Conservation (phyloP, 2,888 invertebrate genomes). For the Nudaria mundana region DNA sequence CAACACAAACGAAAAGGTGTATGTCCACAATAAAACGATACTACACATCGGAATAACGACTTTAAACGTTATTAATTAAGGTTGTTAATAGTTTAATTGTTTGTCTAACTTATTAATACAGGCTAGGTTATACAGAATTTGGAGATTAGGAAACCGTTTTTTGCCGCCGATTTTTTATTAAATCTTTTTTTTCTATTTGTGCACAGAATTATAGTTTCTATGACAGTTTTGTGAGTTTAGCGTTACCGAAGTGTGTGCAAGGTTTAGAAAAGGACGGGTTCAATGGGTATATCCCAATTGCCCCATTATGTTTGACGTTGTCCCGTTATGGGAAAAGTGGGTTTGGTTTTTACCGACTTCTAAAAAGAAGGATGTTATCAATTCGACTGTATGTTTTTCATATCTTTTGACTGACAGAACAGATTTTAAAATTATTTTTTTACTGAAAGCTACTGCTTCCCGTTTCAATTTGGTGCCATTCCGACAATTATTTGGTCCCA, state of each 20-base stretch:
- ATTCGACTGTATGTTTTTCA: too few species aligned
- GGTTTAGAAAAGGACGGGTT: conserved; percentile 8
- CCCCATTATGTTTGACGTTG: not conserved
- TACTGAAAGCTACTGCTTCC: too few species aligned
- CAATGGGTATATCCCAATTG: not conserved
- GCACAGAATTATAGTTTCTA: conserved; percentile 12
- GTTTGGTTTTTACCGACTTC: too few species aligned
- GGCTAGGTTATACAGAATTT: conserved; percentile 68
- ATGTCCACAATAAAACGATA: conserved; percentile 40
- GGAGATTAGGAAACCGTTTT: conserved; percentile 70
- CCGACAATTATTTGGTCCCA: too few species aligned
- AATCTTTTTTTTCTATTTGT: conserved; percentile 32
- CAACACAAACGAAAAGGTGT: conserved; percentile 48
- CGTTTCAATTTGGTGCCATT: too few species aligned
- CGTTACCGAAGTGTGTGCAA: not conserved
- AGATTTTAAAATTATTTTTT: too few species aligned
- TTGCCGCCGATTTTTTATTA: conserved; percentile 39
- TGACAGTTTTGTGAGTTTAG: conserved; percentile 8
- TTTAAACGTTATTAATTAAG: conserved; percentile 14
- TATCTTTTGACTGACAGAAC: too few species aligned
- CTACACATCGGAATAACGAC: conserved; percentile 29
- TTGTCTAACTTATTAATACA: conserved; percentile 68
- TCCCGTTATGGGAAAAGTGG: too few species aligned
- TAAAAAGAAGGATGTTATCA: too few species aligned
- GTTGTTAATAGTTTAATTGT: conserved; percentile 30